Evolutionary conservation across 2,113 vertebrate genomes (phyloP), one percentile per base, ranked within the genome.

Genomic region (Pachyramphus minor): DNA sequence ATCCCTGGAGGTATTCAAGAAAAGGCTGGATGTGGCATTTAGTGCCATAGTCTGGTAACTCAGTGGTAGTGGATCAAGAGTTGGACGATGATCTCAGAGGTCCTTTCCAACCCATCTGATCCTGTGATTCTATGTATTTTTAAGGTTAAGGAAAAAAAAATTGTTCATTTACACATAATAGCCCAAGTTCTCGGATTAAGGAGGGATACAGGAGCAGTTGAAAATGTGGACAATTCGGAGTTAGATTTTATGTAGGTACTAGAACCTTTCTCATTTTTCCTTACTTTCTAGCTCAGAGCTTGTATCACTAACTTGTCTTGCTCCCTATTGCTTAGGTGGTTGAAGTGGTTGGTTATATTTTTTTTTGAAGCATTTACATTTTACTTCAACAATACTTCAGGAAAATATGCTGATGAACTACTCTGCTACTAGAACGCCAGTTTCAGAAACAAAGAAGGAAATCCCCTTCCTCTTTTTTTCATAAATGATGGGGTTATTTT

Each of bases 191-290:
- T 64, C 6, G 7, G 15, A 45, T 83, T 71, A 63, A n/a, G 13
- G 8, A 53, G 7, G 1, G 8, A 35, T 59, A 52, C 3, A 68
- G 12, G 8, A 64, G 1, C 15, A 73, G 6, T 45, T 44, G 39
- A 12, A 73, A 84, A 69, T 49, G 3, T 19, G 7, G 8, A 24
- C 4, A 41, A 24, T 52, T 73, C 76, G 8, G 15, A 47, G 8
- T 31, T 69, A 52, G 5, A 11, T 58, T 58, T 87, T 66, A 78
- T 62, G 78, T 69, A 81, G 8, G 6, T 17, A 55, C 15, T n/a
- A 68, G 58, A 64, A 52, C 0, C 0, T 35, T 41, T 53, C 69
- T 11, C 1, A 35, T 59, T 73, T 41, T 60, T 35, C 5, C 23
- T 60, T 68, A 17, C 7, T 77, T 89, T 78, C 12, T 37, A 62